A percentile compares a stretch with the other conserved stretches of the same genome.
Evolutionary conservation across 2,797 vertebrate species (phyloP).

Genomic region (Paguma larvata): DNA sequence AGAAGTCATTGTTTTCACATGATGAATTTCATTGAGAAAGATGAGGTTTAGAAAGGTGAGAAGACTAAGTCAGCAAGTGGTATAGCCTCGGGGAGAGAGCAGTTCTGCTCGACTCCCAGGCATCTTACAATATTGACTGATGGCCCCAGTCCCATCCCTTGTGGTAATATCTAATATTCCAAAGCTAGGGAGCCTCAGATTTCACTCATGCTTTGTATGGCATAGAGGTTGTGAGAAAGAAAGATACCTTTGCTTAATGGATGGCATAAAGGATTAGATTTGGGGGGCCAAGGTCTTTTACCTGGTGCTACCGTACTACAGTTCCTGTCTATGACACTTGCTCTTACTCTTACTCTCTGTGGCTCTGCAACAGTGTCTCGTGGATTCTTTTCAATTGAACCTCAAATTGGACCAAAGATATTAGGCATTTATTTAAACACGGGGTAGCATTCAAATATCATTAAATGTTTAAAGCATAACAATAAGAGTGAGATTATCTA

Average conservation of each 20-base stretch:
- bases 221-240: neutral
- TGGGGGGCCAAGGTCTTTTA: neutral
- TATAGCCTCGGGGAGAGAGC: neutral
- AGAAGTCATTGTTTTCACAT: neutral
- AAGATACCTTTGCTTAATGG: neutral
- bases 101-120: neutral
- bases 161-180: neutral
- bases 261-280: neutral
- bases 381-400: neutral
- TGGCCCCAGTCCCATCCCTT: neutral
- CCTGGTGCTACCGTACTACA: neutral
- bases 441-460: neutral
- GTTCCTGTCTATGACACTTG: neutral
- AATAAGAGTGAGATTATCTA: neutral
- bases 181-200: neutral
- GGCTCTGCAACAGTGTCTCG: neutral
- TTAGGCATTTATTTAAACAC: constrained; percentile 3
- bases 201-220: neutral
- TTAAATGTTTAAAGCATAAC: neutral
- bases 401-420: neutral
- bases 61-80: neutral
- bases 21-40: neutral
- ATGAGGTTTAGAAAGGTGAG: neutral
- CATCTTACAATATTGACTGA: neutral
- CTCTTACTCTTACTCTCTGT: neutral